Evolutionary conservation across 1,140 invertebrate genomes (phyloP).

Genomic region (Conus betulinus): DNA sequence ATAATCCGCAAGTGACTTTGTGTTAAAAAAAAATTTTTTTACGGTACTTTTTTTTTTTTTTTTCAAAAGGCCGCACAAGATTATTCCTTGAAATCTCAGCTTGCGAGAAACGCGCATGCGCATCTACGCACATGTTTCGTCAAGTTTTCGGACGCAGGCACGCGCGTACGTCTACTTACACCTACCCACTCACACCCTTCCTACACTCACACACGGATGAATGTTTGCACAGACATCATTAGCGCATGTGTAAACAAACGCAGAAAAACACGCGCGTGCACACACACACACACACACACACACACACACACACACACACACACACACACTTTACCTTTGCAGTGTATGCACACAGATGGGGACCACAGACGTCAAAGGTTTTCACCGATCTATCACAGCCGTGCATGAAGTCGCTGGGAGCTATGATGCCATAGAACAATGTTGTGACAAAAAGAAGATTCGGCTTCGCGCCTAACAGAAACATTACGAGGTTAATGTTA

Average conservation of each 20-base stretch:
- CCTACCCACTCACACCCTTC: background rate
- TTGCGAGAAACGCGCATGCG: no score
- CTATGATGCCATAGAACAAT: no score
- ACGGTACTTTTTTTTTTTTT: background rate
- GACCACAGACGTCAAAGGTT: no score
- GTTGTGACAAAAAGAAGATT: no score
- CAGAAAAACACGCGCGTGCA: background rate
- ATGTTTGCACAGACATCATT: background rate
- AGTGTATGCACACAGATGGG: no score
- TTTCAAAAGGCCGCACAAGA: background rate
- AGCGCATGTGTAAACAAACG: background rate
- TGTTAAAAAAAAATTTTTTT: background rate
- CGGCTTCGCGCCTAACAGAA: background rate
- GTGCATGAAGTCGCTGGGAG: no score
- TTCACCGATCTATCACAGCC: no score
- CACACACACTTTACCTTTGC: background rate
- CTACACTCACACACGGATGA: conserved; percentile 5
- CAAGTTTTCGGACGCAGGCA: background rate
- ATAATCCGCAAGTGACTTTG: background rate
- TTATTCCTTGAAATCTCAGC: no score
- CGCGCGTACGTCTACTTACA: background rate
- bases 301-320: conserved; percentile 29
- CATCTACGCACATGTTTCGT: background rate
- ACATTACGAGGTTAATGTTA: no score
- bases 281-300: conserved; percentile 11